Evolutionary conservation across 2,113 vertebrate species (phyloP), one percentile per base, ranked within the genome.

Genomic region (Clarias macrocephalus): DNA sequence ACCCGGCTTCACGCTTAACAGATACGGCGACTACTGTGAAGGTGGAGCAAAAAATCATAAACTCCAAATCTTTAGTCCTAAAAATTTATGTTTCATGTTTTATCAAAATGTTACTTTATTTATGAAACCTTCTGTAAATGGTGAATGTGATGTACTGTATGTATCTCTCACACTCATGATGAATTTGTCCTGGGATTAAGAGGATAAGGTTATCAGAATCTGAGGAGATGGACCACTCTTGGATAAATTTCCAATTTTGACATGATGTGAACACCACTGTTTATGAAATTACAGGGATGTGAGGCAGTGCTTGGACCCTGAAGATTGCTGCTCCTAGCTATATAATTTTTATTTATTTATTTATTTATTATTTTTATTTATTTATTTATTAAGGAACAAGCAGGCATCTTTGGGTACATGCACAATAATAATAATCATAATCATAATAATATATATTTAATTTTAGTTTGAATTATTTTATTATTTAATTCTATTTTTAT

Each of bases 11-110:
- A 81, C 91, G 33, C 93, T 97, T 86, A 97, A 94, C 91, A 91
- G 85, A 90, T 94, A 96, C 70, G 95, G 95, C 28, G 94, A 92
- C 88, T 89, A 92, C 76, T 99, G 98, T 93, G 96, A 98, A 97
- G 97, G 98, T 99, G 94, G 1, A 30, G 18, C 21, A 48, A 48
- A 48, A 48, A 7, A 13, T 33, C 11, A 33, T 25, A 56, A 62
- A 42, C 23, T 83, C 16, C 70, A 42, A 19, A 48, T 48, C 48
- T 8, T 48, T 42, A 42, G 6, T 42, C 6, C 48, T 48, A 48
- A 48, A 48, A 48, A 48, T 48, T 48, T 7, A 8, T 37, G 8
- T 48, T 48, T 48, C 7, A 48, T 48, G 48, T 7, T 48, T 48
- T 48, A 48, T 48, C 48, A 48, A 48, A 48, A 48, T 48, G 7